Base-by-base conservation (phyloP, 2,888 invertebrate genomes). In the Lasioglossum vierecki region DNA sequence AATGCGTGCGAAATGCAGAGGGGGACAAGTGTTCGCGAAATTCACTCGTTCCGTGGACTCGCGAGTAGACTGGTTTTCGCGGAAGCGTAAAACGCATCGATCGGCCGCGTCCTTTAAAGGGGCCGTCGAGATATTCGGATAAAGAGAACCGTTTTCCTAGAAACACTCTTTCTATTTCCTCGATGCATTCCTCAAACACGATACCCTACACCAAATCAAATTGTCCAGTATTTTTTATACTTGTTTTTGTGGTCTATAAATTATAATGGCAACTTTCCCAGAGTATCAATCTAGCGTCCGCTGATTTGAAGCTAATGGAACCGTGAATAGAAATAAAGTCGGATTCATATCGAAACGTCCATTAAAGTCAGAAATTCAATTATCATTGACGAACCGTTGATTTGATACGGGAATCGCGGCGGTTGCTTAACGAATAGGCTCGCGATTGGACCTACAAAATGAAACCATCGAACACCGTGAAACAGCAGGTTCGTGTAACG, bases 81-180 rank as follows among this genome's bases (percentile, higher is more conserved):
- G 57, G 53, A 70, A 46, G 41, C 8, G 57, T 44, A 80, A 72
- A 72, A 79, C 72, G 63, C 81, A 79, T 81, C 79, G 79, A 82
- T 79, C 80, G 68, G n/a, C 18, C 63, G 60, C 41, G 44, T 35
- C 70, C 76, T 76, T 80, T 68, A 35, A 60, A 39, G 46, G n/a
- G 70, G 44, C 26, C 26, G 60, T 18, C 63, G 63, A 66, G 53
- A 22, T 53, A 53, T 53, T 53, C 53, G 53, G n/a, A 53, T 53
- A 53, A 53, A 22, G 53, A 22, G 53, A 53, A 53, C 8, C 53
- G 53, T 53, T 53, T 53, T 53, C n/a, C 22, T 3, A 22, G 53
- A 53, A 53, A 53, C 53, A 53, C 53, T 53, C 49, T 22, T 22
- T 49, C 46, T 15, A 18, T 18, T 8, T 49, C 49, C 49, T 49